Conservation (phyloP, 1,140 invertebrate species). For the Halesus radiatus region DNA sequence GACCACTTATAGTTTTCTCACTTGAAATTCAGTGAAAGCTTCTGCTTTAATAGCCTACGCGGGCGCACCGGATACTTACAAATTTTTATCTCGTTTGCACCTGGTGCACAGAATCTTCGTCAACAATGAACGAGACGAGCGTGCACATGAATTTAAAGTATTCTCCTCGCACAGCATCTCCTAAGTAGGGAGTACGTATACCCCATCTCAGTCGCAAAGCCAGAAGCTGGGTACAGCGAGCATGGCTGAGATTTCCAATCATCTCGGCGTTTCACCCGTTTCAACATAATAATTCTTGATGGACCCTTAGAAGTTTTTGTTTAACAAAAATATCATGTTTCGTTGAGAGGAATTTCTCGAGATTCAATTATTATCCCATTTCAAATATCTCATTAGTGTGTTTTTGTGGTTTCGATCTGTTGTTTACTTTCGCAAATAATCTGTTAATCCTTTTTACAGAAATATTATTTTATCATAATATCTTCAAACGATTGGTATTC, state of each 20-base stretch:
- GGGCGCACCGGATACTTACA: slow-evolving; percentile 41
- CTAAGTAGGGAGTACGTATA: background rate
- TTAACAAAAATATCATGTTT: slow-evolving; percentile 7
- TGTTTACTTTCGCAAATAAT: background rate
- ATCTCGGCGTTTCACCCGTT: background rate
- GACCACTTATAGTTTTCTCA: slow-evolving; percentile 26
- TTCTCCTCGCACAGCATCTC: slow-evolving; percentile 6
- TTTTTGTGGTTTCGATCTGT: background rate
- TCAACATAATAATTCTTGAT: background rate
- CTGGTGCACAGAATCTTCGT: slow-evolving; percentile 46
- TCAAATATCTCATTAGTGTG: slow-evolving; percentile 1
- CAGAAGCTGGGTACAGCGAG: background rate
- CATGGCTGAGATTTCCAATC: slow-evolving; percentile 10
- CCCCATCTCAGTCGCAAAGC: background rate
- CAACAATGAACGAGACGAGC: slow-evolving; percentile 40
- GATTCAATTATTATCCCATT: background rate
- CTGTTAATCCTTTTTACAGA: background rate
- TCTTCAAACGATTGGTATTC: no score
- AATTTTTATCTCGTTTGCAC: slow-evolving; percentile 50
- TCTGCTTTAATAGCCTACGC: slow-evolving; percentile 43
- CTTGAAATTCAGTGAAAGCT: slow-evolving; percentile 24
- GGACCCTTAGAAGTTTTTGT: background rate
- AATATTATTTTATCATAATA: background rate
- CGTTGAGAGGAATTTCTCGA: background rate
- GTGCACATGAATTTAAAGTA: slow-evolving; percentile 40